Evolutionary conservation across 1,140 invertebrate genomes (phyloP), one percentile per base, ranked within the genome.

Genomic region (Polyergus mexicanus): DNA sequence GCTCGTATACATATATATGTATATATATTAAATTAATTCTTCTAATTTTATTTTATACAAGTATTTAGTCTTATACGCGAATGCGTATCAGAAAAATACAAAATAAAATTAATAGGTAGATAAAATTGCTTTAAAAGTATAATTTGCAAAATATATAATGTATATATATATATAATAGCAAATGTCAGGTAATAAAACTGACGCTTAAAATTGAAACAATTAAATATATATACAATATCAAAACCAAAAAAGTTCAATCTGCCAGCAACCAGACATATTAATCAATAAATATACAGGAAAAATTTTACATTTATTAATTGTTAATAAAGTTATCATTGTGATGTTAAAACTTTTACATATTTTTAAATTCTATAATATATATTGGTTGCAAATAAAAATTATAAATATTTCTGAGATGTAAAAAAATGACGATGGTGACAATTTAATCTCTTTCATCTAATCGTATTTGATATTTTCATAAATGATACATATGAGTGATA

Each of bases 311-410:
- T 54, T 1, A 5, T 51, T 51, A 72, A 54, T 32, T 32, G 3
- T 72, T 51, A 51, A 72, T 54, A 72, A 35, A 72, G 54, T 54
- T 72, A n/a, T 32, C 0, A 72, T 13, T n/a, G 3, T 54, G 10
- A 69, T 69, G 44, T 16, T 47, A 10, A 69, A 69, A 47, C 13
- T 25, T 16, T 68, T 25, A 22, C 11, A 56, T 16, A 35, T 56
- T 72, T 22, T 19, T 19, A 75, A n/a, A 32, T 0, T 19, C 6
- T 19, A 28, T 28, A n/a, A 38, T 28, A 28, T 25, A 74, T 3
- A 8, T 6, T 72, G n/a, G 32, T 41, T 25, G 16, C 16, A 75
- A 62, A 28, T 76, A 28, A 63, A 76, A 63, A 44, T 28, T n/a
- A 44, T 6, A 63, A 38, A 44, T 44, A 28, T 19, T 74, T 19